Evolutionary conservation across 2,797 vertebrate species (phyloP).

Genomic region (Morus bassanus): DNA sequence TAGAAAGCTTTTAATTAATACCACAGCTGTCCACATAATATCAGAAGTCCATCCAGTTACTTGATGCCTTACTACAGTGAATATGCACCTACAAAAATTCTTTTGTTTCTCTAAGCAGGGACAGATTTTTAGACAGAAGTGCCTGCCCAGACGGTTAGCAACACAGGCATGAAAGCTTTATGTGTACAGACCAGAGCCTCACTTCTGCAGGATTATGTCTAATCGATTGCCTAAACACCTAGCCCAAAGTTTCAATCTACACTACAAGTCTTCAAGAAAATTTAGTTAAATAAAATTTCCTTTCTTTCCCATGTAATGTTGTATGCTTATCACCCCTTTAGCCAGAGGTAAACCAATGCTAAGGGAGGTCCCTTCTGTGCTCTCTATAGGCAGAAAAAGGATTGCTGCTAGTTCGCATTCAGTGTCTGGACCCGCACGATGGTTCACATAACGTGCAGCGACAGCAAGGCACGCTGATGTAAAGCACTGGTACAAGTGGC

Average conservation of each 20-base stretch:
- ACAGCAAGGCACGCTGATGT: not conserved
- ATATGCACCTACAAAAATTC: not conserved
- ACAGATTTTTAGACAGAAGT: not conserved
- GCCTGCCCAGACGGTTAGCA: not conserved
- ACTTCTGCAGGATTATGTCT: not conserved
- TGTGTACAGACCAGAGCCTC: not conserved
- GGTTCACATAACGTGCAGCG: not conserved
- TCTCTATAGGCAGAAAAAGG: not conserved
- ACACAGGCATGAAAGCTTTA: not conserved
- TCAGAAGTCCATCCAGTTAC: not conserved
- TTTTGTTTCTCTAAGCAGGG: not conserved
- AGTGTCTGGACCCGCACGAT: not conserved
- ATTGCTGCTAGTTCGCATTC: not conserved
- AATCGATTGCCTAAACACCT: not conserved
- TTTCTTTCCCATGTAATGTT: not conserved
- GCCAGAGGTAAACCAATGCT: not conserved
- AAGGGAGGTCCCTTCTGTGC: not conserved
- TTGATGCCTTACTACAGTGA: not conserved
- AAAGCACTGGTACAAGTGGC: not conserved
- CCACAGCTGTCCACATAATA: conserved; percentile 7
- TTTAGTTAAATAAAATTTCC: not conserved
- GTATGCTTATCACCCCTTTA: not conserved
- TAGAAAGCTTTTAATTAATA: conserved; percentile 47
- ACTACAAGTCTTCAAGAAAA: not conserved
- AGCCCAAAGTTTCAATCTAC: not conserved